Evolutionary conservation across 2,113 vertebrate genomes (phyloP).

Genomic region (Leptobrachium leishanense): DNA sequence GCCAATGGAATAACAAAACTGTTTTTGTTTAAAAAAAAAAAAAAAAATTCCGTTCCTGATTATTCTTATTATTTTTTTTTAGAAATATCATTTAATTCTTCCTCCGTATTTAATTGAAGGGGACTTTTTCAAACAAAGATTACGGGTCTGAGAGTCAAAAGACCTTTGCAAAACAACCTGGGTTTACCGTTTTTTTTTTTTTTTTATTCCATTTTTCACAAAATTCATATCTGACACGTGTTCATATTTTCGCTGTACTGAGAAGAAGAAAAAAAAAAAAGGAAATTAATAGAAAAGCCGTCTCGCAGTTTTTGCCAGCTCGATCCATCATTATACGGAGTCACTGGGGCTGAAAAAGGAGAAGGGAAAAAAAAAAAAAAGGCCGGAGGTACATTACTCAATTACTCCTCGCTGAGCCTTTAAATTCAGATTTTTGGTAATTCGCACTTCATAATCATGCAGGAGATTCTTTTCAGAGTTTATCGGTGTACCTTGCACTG

Average conservation of each 20-base stretch:
- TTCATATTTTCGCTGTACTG: not conserved
- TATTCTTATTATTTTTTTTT: too few species aligned
- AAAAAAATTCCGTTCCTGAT: too few species aligned
- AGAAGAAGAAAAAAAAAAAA: too few species aligned
- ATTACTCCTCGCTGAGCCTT: not conserved
- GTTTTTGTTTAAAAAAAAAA: too few species aligned
- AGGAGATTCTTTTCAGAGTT: not conserved
- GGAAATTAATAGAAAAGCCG: too few species aligned
- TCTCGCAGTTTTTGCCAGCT: not conserved
- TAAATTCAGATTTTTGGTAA: not conserved
- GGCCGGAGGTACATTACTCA: not conserved
- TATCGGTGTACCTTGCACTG: not conserved
- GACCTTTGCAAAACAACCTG: not conserved
- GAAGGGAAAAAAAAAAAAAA: too few species aligned
- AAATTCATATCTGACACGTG: not conserved
- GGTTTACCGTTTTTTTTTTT: not conserved
- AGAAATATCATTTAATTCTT: too few species aligned
- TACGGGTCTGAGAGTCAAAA: not conserved
- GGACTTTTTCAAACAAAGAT: too few species aligned
- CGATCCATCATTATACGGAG: constrained; percentile 1
- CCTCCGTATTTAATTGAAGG: too few species aligned
- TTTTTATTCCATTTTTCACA: not conserved
- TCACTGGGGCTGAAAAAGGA: not conserved
- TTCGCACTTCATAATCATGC: not conserved
- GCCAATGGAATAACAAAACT: too few species aligned